phyloP scores from a whole-genome alignment of 2,113 vertebrate genomes.

The Siniperca knerii region DNA sequence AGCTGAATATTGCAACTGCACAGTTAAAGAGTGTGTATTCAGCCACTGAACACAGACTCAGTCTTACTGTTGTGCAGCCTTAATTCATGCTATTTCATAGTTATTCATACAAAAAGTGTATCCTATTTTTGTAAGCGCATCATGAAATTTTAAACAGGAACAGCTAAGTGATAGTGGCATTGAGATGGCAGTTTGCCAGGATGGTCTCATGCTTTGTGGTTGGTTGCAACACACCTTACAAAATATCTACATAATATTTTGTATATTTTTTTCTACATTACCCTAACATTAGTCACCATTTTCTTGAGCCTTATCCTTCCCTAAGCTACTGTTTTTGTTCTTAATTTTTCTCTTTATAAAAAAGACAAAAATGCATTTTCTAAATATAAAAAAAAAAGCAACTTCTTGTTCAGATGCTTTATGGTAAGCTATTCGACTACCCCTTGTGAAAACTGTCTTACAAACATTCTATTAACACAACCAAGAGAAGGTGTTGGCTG shows the following conservation, averaged over 20 bases:
- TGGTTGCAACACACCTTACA: constrained; percentile 31
- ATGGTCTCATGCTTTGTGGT: constrained; percentile 29
- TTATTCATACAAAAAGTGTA: constrained; percentile 44
- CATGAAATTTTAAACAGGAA: constrained; percentile 59
- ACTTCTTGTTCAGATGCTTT: constrained; percentile 16
- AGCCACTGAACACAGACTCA: constrained; percentile 22
- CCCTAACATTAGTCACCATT: neutral
- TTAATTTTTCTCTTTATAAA: neutral
- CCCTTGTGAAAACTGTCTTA: constrained; percentile 33
- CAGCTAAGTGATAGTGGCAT: constrained; percentile 40
- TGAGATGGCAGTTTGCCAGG: constrained; percentile 40
- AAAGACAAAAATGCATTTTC: neutral
- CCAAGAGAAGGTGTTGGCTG: constrained; percentile 58
- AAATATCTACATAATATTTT: neutral
- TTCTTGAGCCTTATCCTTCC: neutral
- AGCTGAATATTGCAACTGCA: constrained; percentile 22
- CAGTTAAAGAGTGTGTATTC: constrained; percentile 19
- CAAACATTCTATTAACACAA: constrained; percentile 51
- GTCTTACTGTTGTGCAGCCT: constrained; percentile 17
- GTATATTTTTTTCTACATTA: neutral
- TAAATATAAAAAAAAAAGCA: constrained; percentile 4
- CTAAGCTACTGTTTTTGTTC: neutral
- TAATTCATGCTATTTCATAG: constrained; percentile 34
- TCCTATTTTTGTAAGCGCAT: constrained; percentile 45
- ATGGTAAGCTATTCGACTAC: constrained; percentile 13